These are phyloP conservation scores for Gasterosteus nipponicus DNA, from an alignment of 2,113 vertebrate genomes.

Conservation along the genomic window DNA sequence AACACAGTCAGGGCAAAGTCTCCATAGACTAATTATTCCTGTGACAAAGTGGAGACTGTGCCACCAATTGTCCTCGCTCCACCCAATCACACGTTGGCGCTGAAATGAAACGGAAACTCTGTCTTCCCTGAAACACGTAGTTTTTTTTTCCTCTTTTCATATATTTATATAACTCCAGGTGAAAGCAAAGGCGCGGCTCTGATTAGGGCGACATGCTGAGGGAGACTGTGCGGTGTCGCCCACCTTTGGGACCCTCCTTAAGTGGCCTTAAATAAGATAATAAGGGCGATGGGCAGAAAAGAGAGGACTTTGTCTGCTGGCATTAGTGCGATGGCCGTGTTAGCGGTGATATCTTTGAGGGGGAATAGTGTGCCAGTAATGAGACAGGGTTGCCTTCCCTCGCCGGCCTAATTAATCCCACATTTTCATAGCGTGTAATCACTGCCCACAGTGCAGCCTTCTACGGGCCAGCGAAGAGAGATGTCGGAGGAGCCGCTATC, in stretches of 20 bases:
- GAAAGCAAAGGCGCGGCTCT: conserved; percentile 75
- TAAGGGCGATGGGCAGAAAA: conserved; percentile 86
- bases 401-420: conserved; percentile 93
- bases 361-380: conserved; percentile 86
- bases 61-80: conserved; percentile 65
- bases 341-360: conserved; percentile 88
- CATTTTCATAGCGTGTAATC: conserved; percentile 92
- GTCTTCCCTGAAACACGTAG: conserved; percentile 44
- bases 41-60: conserved; percentile 76
- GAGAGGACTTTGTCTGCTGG: conserved; percentile 89
- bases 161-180: conserved; percentile 65
- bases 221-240: conserved; percentile 69
- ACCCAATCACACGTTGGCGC: conserved; percentile 73
- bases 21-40: conserved; percentile 82
- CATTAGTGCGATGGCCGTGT: conserved; percentile 85
- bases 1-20: conserved; percentile 73
- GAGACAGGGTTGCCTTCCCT: conserved; percentile 90
- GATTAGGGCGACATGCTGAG: conserved; percentile 74
- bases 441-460: conserved; percentile 86
- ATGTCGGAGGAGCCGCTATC: conserved; percentile 79
- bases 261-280: conserved; percentile 92
- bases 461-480: conserved; percentile 73
- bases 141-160: conserved; percentile 22
- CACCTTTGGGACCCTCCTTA: conserved; percentile 85
- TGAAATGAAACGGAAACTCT: conserved; percentile 51